Percentiles rank a stretch among this genome's conserved stretches.
These are phyloP conservation scores for Callorhinus ursinus DNA, from an alignment of 2,113 vertebrate species.

Conservation along the genomic window DNA sequence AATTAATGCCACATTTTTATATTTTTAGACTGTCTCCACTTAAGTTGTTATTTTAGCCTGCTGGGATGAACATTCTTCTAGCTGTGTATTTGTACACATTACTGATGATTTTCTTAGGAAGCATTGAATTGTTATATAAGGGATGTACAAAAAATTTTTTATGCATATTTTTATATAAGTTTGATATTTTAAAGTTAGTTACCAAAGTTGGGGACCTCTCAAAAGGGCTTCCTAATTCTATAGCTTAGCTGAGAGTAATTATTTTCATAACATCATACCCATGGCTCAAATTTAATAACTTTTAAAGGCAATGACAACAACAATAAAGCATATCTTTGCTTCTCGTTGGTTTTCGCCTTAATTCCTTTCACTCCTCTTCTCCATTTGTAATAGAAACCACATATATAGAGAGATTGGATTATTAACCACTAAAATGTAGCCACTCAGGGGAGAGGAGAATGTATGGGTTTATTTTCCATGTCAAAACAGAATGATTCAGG, in stretches of 20 bases:
- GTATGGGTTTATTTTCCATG: neutral
- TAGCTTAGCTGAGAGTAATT: neutral
- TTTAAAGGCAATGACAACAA: neutral
- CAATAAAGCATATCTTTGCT: neutral
- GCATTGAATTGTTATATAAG: neutral
- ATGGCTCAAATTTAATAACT: neutral
- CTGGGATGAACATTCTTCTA: neutral
- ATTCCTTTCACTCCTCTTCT: neutral
- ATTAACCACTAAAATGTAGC: neutral
- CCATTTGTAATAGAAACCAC: neutral
- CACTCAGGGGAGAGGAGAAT: neutral
- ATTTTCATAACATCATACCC: neutral
- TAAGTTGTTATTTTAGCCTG: neutral
- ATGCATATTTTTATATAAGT: neutral
- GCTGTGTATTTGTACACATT: neutral
- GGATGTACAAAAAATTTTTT: neutral
- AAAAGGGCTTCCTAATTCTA: neutral
- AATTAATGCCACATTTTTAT: neutral
- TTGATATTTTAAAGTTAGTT: constrained; percentile 20
- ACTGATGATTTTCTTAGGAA: neutral
- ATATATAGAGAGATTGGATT: neutral
- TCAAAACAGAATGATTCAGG: constrained; percentile 5
- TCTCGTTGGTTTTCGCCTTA: neutral
- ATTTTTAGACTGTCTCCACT: neutral
- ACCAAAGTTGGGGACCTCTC: neutral